Evolutionary conservation across 92 coral and sea anemone genomes (phyloP), one percentile per base, ranked within the genome.

Genomic region (Palythoa caribaeorum): DNA sequence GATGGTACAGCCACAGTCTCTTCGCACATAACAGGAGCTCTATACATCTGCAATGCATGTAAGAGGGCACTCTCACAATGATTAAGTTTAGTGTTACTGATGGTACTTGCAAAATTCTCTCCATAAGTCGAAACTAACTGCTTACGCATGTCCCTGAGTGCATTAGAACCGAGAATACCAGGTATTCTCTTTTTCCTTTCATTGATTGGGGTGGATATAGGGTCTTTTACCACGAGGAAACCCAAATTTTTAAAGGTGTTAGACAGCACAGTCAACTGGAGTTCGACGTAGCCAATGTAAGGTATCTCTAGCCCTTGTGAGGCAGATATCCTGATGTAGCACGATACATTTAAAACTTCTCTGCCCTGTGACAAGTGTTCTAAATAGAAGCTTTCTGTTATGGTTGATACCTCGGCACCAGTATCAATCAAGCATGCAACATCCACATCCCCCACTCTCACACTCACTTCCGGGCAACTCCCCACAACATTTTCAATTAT

Each of bases 331-430:
- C n/a, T 76, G 89, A 87, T 90, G 90, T 92, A 89, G 87, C 85
- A 92, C 36, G 92, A 76, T 72, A 92, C 92, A 79, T 84, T 87
- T 36, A 79, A 3, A 52, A 88, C 92, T 83, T 92, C 91, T 39
- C 85, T 85, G 76, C 88, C 91, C 74, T 81, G 76, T 9, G 76
- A 71, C 38, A 83, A 38, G 84, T 39, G 78, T 70, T 88, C 80
- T 59, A 60, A 65, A 83, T 88, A 91, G 81, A 92, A 92, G 85
- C 90, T 78, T 60, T 92, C 90, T 12, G 92, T 92, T 19, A 84
- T 85, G 17, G 90, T 91, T 79, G 78, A 91, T 90, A 89, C 94
- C 60, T 91, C 92, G 28, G 94, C 92, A 80, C 88, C 94, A 74
- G 94, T 90, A 75, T 92, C 93, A 66, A 92, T 90, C 84, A 90